Evolutionary conservation across 2,888 invertebrate species (phyloP).

Genomic region (Phlogophora meticulosa): DNA sequence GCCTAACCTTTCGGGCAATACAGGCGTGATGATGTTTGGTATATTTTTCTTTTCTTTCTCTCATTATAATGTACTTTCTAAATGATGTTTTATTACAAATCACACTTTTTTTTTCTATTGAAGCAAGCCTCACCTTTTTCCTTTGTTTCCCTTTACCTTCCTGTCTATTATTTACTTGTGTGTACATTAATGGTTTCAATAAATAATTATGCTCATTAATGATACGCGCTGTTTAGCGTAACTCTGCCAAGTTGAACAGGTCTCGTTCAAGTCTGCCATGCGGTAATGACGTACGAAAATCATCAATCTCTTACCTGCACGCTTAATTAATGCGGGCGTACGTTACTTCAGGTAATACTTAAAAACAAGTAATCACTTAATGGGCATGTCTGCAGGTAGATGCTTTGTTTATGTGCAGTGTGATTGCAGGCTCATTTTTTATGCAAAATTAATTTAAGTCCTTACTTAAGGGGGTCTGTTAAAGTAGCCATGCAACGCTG

Average conservation of each 20-base stretch:
- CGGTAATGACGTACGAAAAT: constrained; percentile 31
- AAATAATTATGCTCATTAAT: constrained; percentile 23
- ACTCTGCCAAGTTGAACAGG: constrained; percentile 11
- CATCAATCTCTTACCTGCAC: constrained; percentile 49
- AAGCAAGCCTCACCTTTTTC: too few species aligned
- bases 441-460: not conserved
- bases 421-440: constrained; percentile 17
- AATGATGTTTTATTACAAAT: too few species aligned
- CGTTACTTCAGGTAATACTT: constrained; percentile 29
- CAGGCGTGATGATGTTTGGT: too few species aligned
- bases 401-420: constrained; percentile 20
- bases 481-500: too few species aligned
- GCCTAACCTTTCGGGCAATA: too few species aligned
- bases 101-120: too few species aligned
- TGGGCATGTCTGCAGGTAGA: constrained; percentile 18
- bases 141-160: too few species aligned
- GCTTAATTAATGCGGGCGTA: constrained; percentile 42
- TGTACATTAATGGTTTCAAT: too few species aligned
- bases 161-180: too few species aligned
- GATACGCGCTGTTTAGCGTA: constrained; percentile 27
- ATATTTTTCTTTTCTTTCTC: too few species aligned
- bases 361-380: constrained; percentile 27
- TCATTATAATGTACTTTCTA: too few species aligned
- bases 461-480: too few species aligned
- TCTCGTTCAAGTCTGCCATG: constrained; percentile 11